Base-by-base conservation (phyloP, 2,888 invertebrate species). In the Eurois occulta region DNA sequence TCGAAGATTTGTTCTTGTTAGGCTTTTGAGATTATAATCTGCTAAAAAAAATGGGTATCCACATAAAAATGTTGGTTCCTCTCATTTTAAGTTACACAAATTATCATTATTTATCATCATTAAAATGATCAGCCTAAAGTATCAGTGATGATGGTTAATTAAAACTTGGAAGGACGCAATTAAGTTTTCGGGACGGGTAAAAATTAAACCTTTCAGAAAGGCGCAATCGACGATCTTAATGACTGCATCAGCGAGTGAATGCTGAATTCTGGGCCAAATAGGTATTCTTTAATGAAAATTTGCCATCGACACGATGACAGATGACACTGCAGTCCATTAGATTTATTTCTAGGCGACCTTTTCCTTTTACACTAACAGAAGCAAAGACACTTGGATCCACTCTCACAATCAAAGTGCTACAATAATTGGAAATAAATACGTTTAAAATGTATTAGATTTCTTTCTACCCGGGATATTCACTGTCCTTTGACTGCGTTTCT, bases 361-460 rank as follows among this genome's bases (percentile, higher is more conserved):
- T 70, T 2, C 7, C 7, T 41, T 70, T 41, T 13, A 11, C 28
- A 70, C 21, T 38, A 41, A 43, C 24, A 62, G 11, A 24, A 18
- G 3, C 55, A 46, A 35, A 28, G 21, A 18, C 46, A 46, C 21
- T 65, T 48, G 18, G 41, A 35, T n/a, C n/a, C 55, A 7, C 13
- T 46, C 43, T 21, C 43, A 43, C 66, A 62, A 68, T n/a, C 24
- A 48, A 64, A 77, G 62, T 55, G 55, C 68, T 35, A n/a, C n/a
- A 58, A 41, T 75, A 62, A 68, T 82, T 68, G 62, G 16, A 68
- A 62, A 65, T 77, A 65, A 55, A 48, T 80, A 69, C 41, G 68
- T 80, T 77, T 77, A 35, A 83, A 80, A 84, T 80, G 80, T 65
- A 79, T 72, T 72, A 28, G n/a, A 32, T 60, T 65, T 68, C 55